Conservation (phyloP, 2,888 invertebrate genomes). For the Drosophila kuntzei region DNA sequence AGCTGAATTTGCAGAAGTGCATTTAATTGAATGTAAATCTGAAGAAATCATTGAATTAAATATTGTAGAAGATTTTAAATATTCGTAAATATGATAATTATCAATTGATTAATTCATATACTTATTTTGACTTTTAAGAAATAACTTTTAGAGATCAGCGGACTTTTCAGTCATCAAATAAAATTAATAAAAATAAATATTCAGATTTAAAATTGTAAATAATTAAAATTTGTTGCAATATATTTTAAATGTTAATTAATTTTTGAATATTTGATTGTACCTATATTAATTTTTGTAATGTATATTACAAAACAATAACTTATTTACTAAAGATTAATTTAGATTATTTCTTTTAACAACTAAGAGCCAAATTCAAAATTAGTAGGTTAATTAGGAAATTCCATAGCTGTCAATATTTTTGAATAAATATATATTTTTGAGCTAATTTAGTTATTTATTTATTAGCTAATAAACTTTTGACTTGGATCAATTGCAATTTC, state of each 20-base stretch:
- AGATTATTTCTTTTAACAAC: background rate
- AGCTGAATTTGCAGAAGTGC: background rate
- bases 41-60: background rate
- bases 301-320: too few relatives aligned
- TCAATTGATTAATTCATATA: background rate
- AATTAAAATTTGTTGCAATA: background rate
- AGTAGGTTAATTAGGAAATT: too few relatives aligned
- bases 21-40: background rate
- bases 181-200: background rate
- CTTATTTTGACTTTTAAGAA: background rate
- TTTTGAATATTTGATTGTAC: background rate
- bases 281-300: too few relatives aligned
- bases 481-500: slow-evolving; percentile 6
- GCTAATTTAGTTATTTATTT: too few relatives aligned
- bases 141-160: background rate
- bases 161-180: background rate
- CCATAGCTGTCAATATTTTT: background rate
- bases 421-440: background rate
- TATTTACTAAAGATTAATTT: too few relatives aligned
- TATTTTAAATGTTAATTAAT: background rate
- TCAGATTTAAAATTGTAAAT: background rate
- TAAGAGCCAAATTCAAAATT: background rate
- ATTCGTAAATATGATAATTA: background rate
- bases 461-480: background rate
- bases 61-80: background rate